Conservation (phyloP, 2,888 invertebrate species). For the Villa cingulata region DNA sequence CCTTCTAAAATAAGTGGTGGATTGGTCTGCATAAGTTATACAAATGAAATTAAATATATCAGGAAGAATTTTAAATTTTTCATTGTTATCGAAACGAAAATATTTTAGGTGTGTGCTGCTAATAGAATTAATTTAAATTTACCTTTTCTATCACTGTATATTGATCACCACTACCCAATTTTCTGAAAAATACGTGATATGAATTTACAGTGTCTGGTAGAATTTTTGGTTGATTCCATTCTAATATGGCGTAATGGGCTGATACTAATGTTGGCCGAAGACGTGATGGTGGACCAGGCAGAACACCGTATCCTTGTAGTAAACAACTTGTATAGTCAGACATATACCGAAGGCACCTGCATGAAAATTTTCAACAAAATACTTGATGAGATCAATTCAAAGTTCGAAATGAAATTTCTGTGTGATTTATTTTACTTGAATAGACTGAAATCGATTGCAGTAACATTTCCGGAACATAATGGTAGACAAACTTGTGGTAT, state of each 20-base stretch:
- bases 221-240: slow-evolving; percentile 60
- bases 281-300: slow-evolving; percentile 57
- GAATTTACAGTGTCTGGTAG: slow-evolving; percentile 56
- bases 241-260: slow-evolving; percentile 60
- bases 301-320: slow-evolving; percentile 70
- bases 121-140: background rate
- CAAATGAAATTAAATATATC: too few species aligned
- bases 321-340: slow-evolving; percentile 67
- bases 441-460: slow-evolving; percentile 63
- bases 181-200: slow-evolving; percentile 48
- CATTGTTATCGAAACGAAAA: too few species aligned
- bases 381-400: too few species aligned
- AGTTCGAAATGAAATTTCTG: slow-evolving; percentile 31
- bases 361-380: too few species aligned
- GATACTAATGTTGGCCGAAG: slow-evolving; percentile 61
- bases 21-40: too few species aligned
- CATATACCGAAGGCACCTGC: slow-evolving; percentile 67
- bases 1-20: slow-evolving; percentile 66
- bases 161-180: slow-evolving; percentile 42
- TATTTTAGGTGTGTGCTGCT: too few species aligned
- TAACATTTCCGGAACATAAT: slow-evolving; percentile 65
- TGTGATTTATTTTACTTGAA: slow-evolving; percentile 47
- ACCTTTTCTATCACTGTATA: slow-evolving; percentile 42
- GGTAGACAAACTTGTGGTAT: slow-evolving; percentile 62
- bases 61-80: too few species aligned